These are phyloP conservation scores for Agapornis canus DNA, from an alignment of 2,797 vertebrate genomes.

Conservation along the genomic window DNA sequence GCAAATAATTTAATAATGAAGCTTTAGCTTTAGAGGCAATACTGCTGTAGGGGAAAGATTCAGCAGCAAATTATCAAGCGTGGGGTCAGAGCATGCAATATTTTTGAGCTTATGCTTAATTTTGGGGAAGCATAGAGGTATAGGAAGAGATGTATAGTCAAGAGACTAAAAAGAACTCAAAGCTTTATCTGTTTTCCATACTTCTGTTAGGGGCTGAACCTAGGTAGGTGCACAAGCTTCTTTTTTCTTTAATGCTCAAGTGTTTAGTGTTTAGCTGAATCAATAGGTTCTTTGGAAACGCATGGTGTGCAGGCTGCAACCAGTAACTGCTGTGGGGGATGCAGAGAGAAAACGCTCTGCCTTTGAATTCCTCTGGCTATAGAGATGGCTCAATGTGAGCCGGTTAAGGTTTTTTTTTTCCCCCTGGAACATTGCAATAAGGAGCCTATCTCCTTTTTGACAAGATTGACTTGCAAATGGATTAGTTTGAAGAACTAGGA, in stretches of 20 bases:
- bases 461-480: constrained; percentile 38
- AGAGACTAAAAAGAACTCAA: neutral
- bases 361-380: neutral
- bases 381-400: neutral
- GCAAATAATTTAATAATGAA: constrained; percentile 2
- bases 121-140: neutral
- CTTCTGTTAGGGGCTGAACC: neutral
- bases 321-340: neutral
- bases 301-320: neutral
- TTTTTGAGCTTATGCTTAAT: neutral
- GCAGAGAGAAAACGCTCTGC: neutral
- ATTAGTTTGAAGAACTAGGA: constrained; percentile 28
- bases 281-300: neutral
- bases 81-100: neutral
- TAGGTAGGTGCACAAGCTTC: neutral
- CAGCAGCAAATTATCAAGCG: neutral
- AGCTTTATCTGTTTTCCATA: neutral
- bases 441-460: neutral
- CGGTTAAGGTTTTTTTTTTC: neutral
- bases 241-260: neutral
- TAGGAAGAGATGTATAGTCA: neutral
- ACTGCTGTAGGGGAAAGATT: neutral
- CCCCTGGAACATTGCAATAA: neutral
- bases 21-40: neutral
- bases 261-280: neutral